Base-by-base conservation (phyloP, 2,797 vertebrate species). In the Sebastes vulpes region DNA sequence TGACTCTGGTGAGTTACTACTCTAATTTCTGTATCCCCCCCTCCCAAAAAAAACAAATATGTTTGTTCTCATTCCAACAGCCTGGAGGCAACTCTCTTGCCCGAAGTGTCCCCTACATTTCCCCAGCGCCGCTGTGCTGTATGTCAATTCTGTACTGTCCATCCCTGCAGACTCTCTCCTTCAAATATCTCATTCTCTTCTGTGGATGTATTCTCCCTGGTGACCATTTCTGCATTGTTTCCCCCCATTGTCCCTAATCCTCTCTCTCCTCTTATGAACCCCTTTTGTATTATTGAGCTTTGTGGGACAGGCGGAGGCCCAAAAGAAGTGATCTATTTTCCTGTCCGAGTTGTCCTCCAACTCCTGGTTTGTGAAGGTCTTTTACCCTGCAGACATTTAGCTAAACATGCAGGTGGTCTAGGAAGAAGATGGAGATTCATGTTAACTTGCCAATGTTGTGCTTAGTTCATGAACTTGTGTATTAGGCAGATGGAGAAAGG, bases 1-100 rank as follows among this genome's bases (percentile, higher is more conserved):
- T 94, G 96, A 97, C 92, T 97, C 96, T 92, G 96, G 96, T 97
- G 96, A 96, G 96, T 96, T 94, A 90, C 83, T 89, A 86, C 85
- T 93, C 89, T 87, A 86, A 93, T 93, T 92, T 89, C 81, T 91
- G 89, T 94, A 85, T 42, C 72, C 58, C 54, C 11, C 25, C 20
- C 6, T 26, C 53, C 56, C 25, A 9, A 63, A 74, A 74, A 32
- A 31, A 50, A 79, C 76, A 81, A 61, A 54, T 63, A 8, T 90
- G 75, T 91, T 75, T 91, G 92, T 94, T 90, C 72, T 92, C 92
- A 92, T 94, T 86, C 48, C 82, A 86, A 84, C 90, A 88, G 89
- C 77, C 85, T 79, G 83, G 83, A 90, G 80, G 74, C 82, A 83
- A 64, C 65, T 81, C 61, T 92, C 75, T 82, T 69, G 70, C 87